Conservation (phyloP, 2,113 vertebrate genomes). For the Oxyruncus cristatus region DNA sequence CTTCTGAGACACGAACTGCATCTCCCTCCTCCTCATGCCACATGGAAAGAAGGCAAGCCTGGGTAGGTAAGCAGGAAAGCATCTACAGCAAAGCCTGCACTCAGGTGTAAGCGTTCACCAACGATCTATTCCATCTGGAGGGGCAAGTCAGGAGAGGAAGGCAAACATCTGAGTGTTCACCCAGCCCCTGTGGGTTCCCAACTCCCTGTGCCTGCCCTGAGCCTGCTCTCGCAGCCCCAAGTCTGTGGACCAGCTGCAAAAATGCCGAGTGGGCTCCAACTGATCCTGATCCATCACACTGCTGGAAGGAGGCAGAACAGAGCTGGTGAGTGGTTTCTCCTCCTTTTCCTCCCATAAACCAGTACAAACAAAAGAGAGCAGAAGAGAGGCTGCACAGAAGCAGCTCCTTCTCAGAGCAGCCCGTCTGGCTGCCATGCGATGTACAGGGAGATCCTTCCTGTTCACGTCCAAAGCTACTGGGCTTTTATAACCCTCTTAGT, state of each 20-base stretch:
- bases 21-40: not conserved
- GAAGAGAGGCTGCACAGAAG: not conserved
- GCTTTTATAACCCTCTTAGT: not conserved
- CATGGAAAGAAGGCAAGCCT: not conserved
- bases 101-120: rapidly evolving
- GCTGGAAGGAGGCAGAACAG: not conserved
- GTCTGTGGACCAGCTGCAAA: not conserved
- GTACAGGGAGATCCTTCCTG: not conserved
- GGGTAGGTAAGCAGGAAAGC: rapidly evolving
- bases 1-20: rapidly evolving
- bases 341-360: not conserved
- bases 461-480: not conserved
- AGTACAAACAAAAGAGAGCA: rapidly evolving
- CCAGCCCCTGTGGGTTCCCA: not conserved
- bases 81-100: not conserved
- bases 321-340: not conserved
- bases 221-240: not conserved
- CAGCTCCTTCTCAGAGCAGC: not conserved
- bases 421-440: rapidly evolving
- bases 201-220: not conserved
- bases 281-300: not conserved
- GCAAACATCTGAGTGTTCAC: rapidly evolving
- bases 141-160: not conserved
- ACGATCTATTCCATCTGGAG: not conserved
- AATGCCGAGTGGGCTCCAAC: rapidly evolving